Conservation (phyloP, 2,797 vertebrate genomes). For the Dryobates pubescens region DNA sequence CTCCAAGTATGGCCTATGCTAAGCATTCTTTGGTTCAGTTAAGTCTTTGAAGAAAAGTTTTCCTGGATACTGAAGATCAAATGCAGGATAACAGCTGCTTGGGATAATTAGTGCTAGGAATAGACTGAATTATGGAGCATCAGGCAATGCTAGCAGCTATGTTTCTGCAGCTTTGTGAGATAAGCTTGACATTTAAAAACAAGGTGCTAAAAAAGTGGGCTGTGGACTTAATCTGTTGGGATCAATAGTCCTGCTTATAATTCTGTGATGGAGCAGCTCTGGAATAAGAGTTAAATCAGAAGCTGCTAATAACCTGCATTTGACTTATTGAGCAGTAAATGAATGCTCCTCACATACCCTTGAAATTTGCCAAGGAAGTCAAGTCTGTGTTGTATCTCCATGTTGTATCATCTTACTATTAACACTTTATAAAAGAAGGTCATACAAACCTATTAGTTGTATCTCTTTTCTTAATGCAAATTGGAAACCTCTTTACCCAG, state of each 20-base stretch:
- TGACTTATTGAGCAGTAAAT: neutral
- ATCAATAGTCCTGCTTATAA: constrained; percentile 15
- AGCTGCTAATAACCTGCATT: neutral
- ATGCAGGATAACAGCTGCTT: constrained; percentile 36
- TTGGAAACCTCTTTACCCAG: neutral
- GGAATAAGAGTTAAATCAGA: neutral
- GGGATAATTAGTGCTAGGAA: constrained; percentile 56
- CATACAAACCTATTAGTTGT: neutral
- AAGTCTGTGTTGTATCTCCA: neutral
- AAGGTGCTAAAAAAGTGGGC: constrained; percentile 29
- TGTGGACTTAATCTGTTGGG: constrained; percentile 26
- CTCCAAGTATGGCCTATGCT: neutral
- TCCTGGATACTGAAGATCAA: constrained; percentile 53
- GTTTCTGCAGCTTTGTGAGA: constrained; percentile 16
- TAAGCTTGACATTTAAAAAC: constrained; percentile 50
- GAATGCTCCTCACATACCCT: neutral
- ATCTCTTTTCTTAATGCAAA: neutral
- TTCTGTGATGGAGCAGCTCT: neutral
- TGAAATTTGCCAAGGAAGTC: neutral
- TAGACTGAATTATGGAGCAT: constrained; percentile 60
- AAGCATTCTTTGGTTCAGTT: constrained; percentile 10
- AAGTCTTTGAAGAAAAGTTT: constrained; percentile 54
- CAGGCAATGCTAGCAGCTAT: constrained; percentile 29
- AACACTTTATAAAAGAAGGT: neutral
- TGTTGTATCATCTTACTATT: neutral